Percentiles rank a stretch among this genome's conserved stretches.
Evolutionary conservation across 1,140 invertebrate genomes (phyloP).

Genomic region (Ooceraea biroi): DNA sequence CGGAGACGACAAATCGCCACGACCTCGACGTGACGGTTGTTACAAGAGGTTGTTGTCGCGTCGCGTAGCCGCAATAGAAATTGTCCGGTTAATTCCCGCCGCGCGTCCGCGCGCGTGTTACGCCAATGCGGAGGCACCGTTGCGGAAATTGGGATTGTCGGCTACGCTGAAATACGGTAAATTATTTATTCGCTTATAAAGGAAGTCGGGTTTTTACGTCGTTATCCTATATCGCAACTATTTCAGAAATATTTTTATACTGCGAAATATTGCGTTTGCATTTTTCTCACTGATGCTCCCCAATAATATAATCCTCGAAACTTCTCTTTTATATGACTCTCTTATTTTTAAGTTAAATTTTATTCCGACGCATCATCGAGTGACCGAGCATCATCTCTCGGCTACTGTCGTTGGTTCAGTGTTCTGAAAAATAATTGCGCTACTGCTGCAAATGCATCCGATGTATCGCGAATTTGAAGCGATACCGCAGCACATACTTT

Average conservation of each 20-base stretch:
- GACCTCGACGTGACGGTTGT: constrained; percentile 42
- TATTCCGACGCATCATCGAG: not conserved
- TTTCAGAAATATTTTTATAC: too few relatives aligned
- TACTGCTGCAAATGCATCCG: constrained; percentile 7
- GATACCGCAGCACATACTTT: not conserved
- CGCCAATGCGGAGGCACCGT: constrained; percentile 9
- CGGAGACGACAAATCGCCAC: constrained; percentile 39
- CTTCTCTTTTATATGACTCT: constrained; percentile 10
- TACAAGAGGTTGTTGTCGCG: constrained; percentile 29
- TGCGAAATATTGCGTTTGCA: too few relatives aligned
- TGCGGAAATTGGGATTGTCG: constrained; percentile 11
- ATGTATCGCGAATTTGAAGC: constrained; percentile 36
- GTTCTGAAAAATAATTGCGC: constrained; percentile 9
- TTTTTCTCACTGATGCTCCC: not conserved
- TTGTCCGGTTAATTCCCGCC: constrained; percentile 28
- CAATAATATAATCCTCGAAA: not conserved
- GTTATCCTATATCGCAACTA: too few relatives aligned
- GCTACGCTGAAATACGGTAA: not conserved
- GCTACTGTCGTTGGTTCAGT: not conserved
- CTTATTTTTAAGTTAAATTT: constrained; percentile 9
- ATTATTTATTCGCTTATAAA: not conserved
- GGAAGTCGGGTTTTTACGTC: not conserved
- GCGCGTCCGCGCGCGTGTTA: constrained; percentile 16
- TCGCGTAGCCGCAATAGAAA: constrained; percentile 33
- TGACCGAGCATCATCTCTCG: not conserved